These are phyloP conservation scores for Hyla sarda DNA, from an alignment of 2,113 vertebrate genomes.

Conservation along the genomic window DNA sequence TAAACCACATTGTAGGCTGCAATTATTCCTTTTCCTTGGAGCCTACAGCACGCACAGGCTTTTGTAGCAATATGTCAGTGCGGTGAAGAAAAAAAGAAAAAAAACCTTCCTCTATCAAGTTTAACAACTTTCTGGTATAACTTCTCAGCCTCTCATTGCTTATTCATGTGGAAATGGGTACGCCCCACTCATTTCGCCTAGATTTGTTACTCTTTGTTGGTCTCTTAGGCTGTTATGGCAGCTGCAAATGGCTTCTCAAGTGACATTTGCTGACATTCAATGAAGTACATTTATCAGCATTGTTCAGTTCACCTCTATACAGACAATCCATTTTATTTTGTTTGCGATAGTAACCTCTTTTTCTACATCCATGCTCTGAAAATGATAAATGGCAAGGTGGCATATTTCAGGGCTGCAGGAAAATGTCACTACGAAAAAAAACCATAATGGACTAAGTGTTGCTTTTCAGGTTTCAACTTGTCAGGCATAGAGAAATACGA, in stretches of 20 bases:
- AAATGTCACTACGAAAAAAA: slow-evolving; percentile 97
- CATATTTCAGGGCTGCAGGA: slow-evolving; percentile 84
- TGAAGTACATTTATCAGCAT: slow-evolving; percentile 97
- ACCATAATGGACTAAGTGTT: slow-evolving; percentile 99
- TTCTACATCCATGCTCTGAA: slow-evolving; percentile 88
- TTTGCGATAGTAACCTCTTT: slow-evolving; percentile 84
- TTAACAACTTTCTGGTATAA: slow-evolving; percentile 88
- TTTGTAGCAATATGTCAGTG: slow-evolving; percentile 62
- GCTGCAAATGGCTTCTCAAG: slow-evolving; percentile 96
- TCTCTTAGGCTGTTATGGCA: slow-evolving; percentile 88
- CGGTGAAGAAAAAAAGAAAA: slow-evolving; percentile 50
- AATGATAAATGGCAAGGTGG: slow-evolving; percentile 95
- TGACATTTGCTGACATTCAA: slow-evolving; percentile 99
- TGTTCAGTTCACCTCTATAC: slow-evolving; percentile 88
- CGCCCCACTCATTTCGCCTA: slow-evolving; percentile 84
- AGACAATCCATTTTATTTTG: slow-evolving; percentile 82
- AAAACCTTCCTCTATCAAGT: slow-evolving; percentile 83
- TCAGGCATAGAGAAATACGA: slow-evolving; percentile 95
- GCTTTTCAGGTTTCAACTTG: slow-evolving; percentile 98
- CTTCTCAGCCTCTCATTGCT: slow-evolving; percentile 92
- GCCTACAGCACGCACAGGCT: slow-evolving; percentile 59
- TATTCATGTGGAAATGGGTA: slow-evolving; percentile 95
- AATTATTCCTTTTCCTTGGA: slow-evolving; percentile 57
- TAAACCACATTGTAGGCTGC: slow-evolving; percentile 54
- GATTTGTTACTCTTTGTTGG: slow-evolving; percentile 86